A percentile compares a stretch with the other conserved stretches of the same genome.
These are phyloP conservation scores for Drosophila barbarae DNA, from an alignment of 2,888 invertebrate genomes.

Conservation along the genomic window DNA sequence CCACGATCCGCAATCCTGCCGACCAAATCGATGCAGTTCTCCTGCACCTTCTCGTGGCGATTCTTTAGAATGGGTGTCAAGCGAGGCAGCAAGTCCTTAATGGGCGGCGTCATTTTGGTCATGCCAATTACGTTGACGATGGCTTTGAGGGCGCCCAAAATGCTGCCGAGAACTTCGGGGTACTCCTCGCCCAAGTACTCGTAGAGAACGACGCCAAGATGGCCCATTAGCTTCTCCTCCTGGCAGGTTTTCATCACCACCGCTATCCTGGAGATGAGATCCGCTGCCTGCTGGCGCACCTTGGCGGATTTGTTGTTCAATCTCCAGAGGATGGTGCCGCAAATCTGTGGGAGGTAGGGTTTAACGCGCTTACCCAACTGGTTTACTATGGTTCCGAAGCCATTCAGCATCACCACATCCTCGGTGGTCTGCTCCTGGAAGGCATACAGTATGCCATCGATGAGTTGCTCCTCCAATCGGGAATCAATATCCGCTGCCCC, in stretches of 20 bases:
- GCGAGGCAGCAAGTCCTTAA: conserved; percentile 97
- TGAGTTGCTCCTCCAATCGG: conserved; percentile 97
- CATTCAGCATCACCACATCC: conserved; percentile 99
- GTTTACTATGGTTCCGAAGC: conserved; percentile 99
- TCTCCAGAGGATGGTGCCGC: conserved; percentile 99
- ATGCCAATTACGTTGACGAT: conserved; percentile 99
- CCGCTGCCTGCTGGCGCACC: conserved; percentile 99
- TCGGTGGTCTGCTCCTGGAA: conserved; percentile 99
- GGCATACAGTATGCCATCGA: conserved; percentile 99
- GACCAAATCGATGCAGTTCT: conserved; percentile 99
- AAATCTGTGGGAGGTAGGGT: conserved; percentile 99
- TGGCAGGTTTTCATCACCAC: conserved; percentile 99
- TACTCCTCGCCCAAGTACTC: conserved; percentile 99
- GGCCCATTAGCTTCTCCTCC: conserved; percentile 99
- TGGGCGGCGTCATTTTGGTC: conserved; percentile 99
- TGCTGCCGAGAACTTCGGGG: conserved; percentile 98
- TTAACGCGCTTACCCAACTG: conserved; percentile 98
- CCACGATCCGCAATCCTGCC: conserved; percentile 99
- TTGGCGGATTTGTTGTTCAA: conserved; percentile 99
- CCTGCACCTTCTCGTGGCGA: conserved; percentile 98
- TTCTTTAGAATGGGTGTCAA: conserved; percentile 99
- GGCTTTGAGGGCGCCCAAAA: conserved; percentile 98
- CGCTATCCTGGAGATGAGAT: conserved; percentile 98
- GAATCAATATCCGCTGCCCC: conserved; percentile 99
- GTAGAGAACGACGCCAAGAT: conserved; percentile 98